A percentile compares a stretch with the other conserved stretches of the same genome.
phyloP scores from a whole-genome alignment of 2,888 invertebrate species.

The Harpalus rufipes region DNA sequence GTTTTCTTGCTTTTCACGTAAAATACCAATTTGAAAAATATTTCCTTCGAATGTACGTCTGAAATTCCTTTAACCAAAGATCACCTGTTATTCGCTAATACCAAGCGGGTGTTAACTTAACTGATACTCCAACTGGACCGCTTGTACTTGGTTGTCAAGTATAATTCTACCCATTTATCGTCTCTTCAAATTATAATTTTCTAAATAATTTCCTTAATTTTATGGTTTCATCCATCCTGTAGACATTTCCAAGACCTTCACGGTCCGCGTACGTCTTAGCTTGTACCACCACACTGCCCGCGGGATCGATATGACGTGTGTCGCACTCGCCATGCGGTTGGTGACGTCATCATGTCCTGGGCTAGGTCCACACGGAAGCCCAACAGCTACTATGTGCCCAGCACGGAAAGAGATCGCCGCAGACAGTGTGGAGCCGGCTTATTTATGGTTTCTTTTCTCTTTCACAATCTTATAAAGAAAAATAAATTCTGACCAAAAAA shows the following conservation, averaged over 20 bases:
- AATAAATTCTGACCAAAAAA: too few relatives aligned
- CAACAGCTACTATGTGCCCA: background rate
- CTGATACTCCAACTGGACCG: too few relatives aligned
- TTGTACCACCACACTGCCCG: background rate
- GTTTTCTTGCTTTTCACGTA: too few relatives aligned
- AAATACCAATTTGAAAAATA: too few relatives aligned
- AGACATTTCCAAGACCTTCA: conserved; percentile 18
- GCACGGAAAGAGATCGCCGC: background rate
- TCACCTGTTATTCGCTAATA: too few relatives aligned
- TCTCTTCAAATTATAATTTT: too few relatives aligned
- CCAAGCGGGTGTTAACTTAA: too few relatives aligned
- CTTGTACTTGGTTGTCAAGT: too few relatives aligned
- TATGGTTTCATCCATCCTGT: background rate
- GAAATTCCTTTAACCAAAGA: too few relatives aligned
- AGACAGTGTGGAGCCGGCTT: conserved; percentile 2
- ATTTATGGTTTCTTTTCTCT: background rate
- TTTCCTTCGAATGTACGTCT: too few relatives aligned
- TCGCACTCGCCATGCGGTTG: conserved; percentile 53
- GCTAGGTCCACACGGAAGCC: conserved; percentile 24
- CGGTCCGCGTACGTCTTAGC: conserved; percentile 12
- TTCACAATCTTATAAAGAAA: background rate
- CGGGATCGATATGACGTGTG: conserved; percentile 65
- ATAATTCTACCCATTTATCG: too few relatives aligned
- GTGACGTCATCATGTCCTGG: conserved; percentile 58
- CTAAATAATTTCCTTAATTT: too few relatives aligned